Base-by-base conservation (phyloP, 53 echinoderm and acorn worm species). In the Arbacia lixula region DNA sequence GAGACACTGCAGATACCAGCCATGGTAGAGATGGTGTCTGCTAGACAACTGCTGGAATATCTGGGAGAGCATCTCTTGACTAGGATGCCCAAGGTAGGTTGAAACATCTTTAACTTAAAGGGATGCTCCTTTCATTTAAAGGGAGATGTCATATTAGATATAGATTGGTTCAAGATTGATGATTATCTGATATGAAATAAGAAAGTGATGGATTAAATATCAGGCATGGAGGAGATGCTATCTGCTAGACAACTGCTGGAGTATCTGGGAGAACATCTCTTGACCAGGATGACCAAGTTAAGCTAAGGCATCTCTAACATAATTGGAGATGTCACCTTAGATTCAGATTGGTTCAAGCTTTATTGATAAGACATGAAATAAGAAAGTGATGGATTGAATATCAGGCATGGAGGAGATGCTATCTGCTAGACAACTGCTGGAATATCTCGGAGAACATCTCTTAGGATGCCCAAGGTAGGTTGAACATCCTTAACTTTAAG, bases 1-100 rank as follows among this genome's bases (percentile, higher is more conserved):
- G 98, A 91, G 22, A 91, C 89, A 25, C 84, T 98, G 12, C 85
- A 91, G 22, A 89, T 98, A 34, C 92, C 94, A 0, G 85, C 76
- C 24, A 92, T 92, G 90, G 94, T 92, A 8, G 98, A 98, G 62
- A 92, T 98, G 66, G 92, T 98, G 27, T 92, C 98, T 19, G 89
- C 98, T 12, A 85, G 68, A 40, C 98, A 98, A 86, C 86, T 98
- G 8, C 87, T 94, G 37, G 90, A 90, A 65, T 98, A 98, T 84
- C 89, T 98, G 21, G 98, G 98, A 28, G 92, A 94, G 33, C 92
- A 90, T 78, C 53, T 98, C 17, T 84, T 98, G 28, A 86, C 89
- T 60, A 85, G 92, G 60, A 90, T 84, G 55, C 90, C 94, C 11
- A 87, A 98, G 92, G 98, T 98, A 71, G 38, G 83, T n/a, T n/a